Base-by-base conservation (phyloP, 1,140 invertebrate species). In the Drosophila ficusphila region DNA sequence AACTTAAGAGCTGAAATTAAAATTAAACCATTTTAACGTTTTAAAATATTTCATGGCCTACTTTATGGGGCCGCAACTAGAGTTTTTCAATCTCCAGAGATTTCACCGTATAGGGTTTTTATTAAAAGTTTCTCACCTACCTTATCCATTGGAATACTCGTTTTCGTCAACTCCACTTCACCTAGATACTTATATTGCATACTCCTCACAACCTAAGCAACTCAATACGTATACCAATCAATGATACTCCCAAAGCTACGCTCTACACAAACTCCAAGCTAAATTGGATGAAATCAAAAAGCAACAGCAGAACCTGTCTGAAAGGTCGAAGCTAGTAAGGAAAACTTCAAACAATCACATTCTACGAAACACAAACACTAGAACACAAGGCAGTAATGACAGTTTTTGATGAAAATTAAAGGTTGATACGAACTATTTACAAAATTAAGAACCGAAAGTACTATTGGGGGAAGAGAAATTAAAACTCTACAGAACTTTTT, bases 391-490 rank as follows among this genome's bases (percentile, higher is more conserved):
- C 56, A 61, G 38, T 19, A 57, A 72, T 61, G 61, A 39, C 52
- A 61, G 47, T 56, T 60, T 76, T 83, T 67, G 57, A 69, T 61
- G 67, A 70, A 76, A 64, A 78, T 79, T 68, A 76, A 79, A 74
- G 78, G 68, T 89, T 89, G 82, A 86, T 77, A 82, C 70, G 68
- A 83, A 83, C 76, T 89, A 79, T 89, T 89, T 89, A 51, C 52
- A 65, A 44, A 47, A 33, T 31, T 46, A 25, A 44, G 49, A 48
- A 39, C 33, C 16, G 33, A 38, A 75, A 64, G 57, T 61, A 77
- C 60, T 70, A 69, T 61, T 79, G 61, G 75, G 60, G 70, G 57
- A 11, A 16, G 46, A 23, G 62, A 48, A 14, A 41, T 60, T 27
- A 33, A 16, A 78, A 62, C 29, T 83, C 69, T 70, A 70, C 44